Percentiles rank a stretch among this genome's conserved stretches.
phyloP scores from a whole-genome alignment of 2,113 vertebrate species.

The Chrysemys picta region DNA sequence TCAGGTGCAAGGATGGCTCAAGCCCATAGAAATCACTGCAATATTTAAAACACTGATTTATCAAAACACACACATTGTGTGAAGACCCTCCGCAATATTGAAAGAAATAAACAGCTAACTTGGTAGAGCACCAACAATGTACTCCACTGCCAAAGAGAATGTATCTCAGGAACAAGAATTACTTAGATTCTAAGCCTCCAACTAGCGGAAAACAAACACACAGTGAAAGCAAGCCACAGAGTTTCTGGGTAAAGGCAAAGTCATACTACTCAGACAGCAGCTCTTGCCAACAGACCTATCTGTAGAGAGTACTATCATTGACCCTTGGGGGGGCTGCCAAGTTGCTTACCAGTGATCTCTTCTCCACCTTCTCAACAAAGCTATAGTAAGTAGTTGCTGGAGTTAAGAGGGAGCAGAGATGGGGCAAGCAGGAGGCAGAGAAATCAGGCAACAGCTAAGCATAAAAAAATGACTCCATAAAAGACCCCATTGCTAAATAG shows the following conservation, averaged over 20 bases:
- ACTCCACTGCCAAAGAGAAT: conserved; percentile 8
- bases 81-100: conserved; percentile 1
- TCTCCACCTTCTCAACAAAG: background rate
- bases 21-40: background rate
- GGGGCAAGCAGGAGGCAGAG: background rate
- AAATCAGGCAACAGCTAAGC: background rate
- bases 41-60: background rate
- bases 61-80: background rate
- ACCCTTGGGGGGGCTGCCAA: background rate
- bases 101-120: background rate
- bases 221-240: background rate
- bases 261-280: background rate
- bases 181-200: background rate
- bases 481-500: background rate
- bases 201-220: conserved; percentile 11
- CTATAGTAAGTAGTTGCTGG: background rate
- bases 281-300: conserved; percentile 19
- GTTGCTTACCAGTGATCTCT: background rate
- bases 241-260: conserved; percentile 14
- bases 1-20: background rate
- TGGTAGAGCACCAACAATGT: conserved; percentile 2
- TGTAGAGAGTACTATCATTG: background rate
- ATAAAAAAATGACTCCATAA: background rate
- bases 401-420: background rate
- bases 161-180: conserved; percentile 51